Evolutionary conservation across 1,140 invertebrate species (phyloP).

Genomic region (Papilio aristodemus): DNA sequence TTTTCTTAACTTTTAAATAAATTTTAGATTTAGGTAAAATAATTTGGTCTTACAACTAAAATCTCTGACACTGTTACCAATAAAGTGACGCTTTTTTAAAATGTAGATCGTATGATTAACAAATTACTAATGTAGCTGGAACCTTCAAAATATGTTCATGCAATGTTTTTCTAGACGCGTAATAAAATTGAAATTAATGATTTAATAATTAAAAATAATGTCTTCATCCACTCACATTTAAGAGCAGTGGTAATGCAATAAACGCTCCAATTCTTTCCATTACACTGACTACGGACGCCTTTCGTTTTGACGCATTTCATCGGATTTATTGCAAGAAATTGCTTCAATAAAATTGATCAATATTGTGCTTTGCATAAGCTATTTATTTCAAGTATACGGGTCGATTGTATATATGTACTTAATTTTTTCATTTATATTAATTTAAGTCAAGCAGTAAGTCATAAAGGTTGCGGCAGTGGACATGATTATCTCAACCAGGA

Average conservation of each 20-base stretch:
- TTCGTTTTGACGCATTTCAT: conserved; percentile 8
- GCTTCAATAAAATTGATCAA: neutral
- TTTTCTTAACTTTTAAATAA: neutral
- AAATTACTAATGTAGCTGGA: neutral
- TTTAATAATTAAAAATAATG: conserved; percentile 24
- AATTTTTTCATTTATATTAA: too few relatives aligned
- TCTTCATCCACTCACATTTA: neutral
- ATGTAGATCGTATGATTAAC: neutral
- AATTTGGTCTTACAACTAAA: too few relatives aligned
- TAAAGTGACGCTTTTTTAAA: too few relatives aligned
- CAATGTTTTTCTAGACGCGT: neutral
- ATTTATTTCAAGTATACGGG: neutral
- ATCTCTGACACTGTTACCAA: too few relatives aligned
- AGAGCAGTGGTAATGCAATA: conserved; percentile 6
- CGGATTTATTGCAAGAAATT: neutral
- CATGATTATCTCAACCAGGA: too few relatives aligned
- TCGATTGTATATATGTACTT: too few relatives aligned
- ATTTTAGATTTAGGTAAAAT: neutral
- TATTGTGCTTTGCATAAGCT: neutral
- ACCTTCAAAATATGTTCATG: neutral
- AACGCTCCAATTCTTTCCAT: conserved; percentile 15
- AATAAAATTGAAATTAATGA: conserved; percentile 6
- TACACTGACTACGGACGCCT: neutral
- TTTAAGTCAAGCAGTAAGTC: too few relatives aligned
- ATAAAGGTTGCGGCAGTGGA: too few relatives aligned